phyloP scores from a whole-genome alignment of 2,113 vertebrate species.

The Zapus hudsonius region DNA sequence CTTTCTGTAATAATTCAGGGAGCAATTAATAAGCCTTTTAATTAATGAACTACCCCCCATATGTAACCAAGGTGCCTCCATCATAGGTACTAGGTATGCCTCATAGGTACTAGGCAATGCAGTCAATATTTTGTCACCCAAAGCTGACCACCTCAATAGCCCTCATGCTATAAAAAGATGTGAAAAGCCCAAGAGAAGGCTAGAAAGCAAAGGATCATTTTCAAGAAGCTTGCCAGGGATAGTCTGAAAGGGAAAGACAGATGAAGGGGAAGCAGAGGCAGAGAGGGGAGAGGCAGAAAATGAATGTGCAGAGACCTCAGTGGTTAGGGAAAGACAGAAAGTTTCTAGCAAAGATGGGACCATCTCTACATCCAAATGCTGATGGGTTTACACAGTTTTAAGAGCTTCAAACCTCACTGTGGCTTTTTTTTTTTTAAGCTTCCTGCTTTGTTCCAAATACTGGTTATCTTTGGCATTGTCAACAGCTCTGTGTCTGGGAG shows the following conservation, averaged over 20 bases:
- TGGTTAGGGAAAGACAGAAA: slow-evolving; percentile 13
- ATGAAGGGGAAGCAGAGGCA: slow-evolving; percentile 33
- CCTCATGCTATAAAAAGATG: slow-evolving; percentile 41
- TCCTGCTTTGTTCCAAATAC: slow-evolving; percentile 79
- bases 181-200: slow-evolving; percentile 65
- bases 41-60: slow-evolving; percentile 88
- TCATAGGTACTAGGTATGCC: slow-evolving; percentile 84
- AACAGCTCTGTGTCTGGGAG: slow-evolving; percentile 82
- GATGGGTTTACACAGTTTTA: slow-evolving; percentile 48
- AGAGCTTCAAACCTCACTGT: slow-evolving; percentile 60
- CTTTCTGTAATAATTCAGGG: slow-evolving; percentile 84
- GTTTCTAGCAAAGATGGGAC: slow-evolving; percentile 46
- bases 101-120: slow-evolving; percentile 82
- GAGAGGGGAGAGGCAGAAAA: slow-evolving; percentile 16
- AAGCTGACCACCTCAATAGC: slow-evolving; percentile 78
- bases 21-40: slow-evolving; percentile 89
- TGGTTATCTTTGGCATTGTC: slow-evolving; percentile 82
- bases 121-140: slow-evolving; percentile 88
- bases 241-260: slow-evolving; percentile 4
- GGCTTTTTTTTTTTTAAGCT: slow-evolving; percentile 63
- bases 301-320: not conserved
- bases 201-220: slow-evolving; percentile 54
- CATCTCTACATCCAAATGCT: slow-evolving; percentile 14
- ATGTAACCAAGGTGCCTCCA: slow-evolving; percentile 85
- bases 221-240: not conserved